Evolutionary conservation across 2,113 vertebrate species (phyloP), one percentile per base, ranked within the genome.

Genomic region (Sinocyclocheilus anshuiensis): DNA sequence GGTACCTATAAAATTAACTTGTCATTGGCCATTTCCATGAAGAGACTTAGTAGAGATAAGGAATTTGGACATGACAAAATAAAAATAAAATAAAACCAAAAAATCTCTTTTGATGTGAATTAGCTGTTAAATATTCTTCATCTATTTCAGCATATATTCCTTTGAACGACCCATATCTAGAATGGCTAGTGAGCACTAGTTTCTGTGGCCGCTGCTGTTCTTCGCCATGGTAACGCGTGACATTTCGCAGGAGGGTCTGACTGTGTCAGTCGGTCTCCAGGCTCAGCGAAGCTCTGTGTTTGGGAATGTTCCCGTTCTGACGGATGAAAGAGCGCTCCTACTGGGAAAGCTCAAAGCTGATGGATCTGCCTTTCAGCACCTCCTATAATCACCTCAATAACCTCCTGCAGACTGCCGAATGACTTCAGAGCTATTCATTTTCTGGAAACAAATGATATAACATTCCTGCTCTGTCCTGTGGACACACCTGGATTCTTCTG

Each of bases 321-420:
- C 59, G 12, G 87, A 93, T 90, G 92, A 91, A 92, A 89, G 87
- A 87, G 80, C 77, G 72, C 82, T 85, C 91, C 90, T 84, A 88
- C 89, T 88, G 85, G 88, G 88, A 57, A 78, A 57, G 45, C 76
- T 53, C 87, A 91, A 88, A 87, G 87, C 89, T 91, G 90, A 93
- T 91, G 85, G 90, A 92, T 91, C 88, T 87, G 90, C 75, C 86
- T 76, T 29, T 91, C 91, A 89, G 69, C 90, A 75, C 88, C 77
- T 89, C 10, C 71, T 91, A 88, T 92, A 92, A 91, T 93, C 91
- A 93, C 91, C 86, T 88, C 91, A 92, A 90, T 92, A 83, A 86
- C 84, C 90, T 83, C 84, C 78, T 77, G 91, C 86, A 83, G 82
- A 86, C 86, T 78, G 86, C 9, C 33, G 63, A 89, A 83, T 39